These are phyloP conservation scores for Mola mola DNA, from an alignment of 2,113 vertebrate species.

Conservation along the genomic window DNA sequence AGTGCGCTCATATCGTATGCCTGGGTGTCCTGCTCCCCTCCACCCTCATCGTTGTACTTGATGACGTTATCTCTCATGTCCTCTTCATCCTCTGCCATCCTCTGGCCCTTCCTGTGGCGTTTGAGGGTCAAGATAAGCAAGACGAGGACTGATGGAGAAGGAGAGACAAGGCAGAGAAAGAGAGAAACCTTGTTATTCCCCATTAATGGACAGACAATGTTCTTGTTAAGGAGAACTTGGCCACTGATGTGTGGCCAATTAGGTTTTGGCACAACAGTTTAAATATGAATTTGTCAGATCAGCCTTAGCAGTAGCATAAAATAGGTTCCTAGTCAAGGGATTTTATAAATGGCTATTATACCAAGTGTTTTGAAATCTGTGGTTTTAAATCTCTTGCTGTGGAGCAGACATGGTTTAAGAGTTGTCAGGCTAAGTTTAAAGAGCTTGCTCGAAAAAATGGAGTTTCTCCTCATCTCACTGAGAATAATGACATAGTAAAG, in stretches of 20 bases:
- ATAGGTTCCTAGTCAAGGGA: slow-evolving; percentile 1
- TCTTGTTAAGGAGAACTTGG: no score
- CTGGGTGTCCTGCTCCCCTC: slow-evolving; percentile 97
- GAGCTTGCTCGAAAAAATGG: background rate
- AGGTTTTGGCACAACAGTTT: background rate
- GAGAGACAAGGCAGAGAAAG: slow-evolving; percentile 14
- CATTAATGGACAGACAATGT: no score
- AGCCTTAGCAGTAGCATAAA: background rate
- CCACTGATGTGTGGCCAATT: no score
- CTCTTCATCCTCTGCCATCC: slow-evolving; percentile 93
- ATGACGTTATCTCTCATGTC: slow-evolving; percentile 99
- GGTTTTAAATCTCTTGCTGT: slow-evolving; percentile 16
- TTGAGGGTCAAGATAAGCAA: slow-evolving; percentile 95
- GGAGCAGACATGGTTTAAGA: slow-evolving; percentile 14
- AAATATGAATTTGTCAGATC: slow-evolving; percentile 1
- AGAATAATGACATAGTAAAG: slow-evolving; percentile 21
- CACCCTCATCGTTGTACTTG: slow-evolving; percentile 99
- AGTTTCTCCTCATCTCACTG: background rate
- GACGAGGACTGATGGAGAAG: slow-evolving; percentile 86
- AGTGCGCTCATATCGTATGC: slow-evolving; percentile 98
- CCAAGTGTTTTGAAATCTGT: slow-evolving; percentile 21
- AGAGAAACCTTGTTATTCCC: no score
- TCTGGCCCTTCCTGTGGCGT: slow-evolving; percentile 94
- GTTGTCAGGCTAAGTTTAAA: slow-evolving; percentile 23
- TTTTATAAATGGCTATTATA: slow-evolving; percentile 20